phyloP scores from a whole-genome alignment of 2,888 invertebrate genomes.

The Teleogryllus oceanicus region DNA sequence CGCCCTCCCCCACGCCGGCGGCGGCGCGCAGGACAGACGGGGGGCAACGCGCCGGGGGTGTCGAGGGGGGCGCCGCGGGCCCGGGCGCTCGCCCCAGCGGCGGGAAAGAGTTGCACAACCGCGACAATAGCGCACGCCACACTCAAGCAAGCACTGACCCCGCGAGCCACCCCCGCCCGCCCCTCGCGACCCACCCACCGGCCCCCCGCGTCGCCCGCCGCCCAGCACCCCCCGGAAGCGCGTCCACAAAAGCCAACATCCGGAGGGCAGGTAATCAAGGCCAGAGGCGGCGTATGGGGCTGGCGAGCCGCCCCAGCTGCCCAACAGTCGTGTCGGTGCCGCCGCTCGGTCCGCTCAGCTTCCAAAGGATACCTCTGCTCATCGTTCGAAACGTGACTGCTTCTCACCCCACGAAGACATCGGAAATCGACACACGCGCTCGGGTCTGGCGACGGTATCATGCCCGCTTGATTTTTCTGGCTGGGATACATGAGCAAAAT shows the following conservation, averaged over 20 bases:
- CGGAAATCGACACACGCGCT: not conserved
- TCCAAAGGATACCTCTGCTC: not conserved
- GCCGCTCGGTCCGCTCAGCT: not conserved
- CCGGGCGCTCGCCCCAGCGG: not conserved
- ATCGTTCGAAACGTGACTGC: not conserved
- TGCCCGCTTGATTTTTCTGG: conserved; percentile 28
- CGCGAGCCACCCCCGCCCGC: not conserved
- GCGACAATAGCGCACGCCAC: conserved; percentile 18
- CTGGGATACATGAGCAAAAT: conserved; percentile 50
- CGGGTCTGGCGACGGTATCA: conserved; percentile 24
- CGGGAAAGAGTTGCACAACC: not conserved
- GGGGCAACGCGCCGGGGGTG: not conserved
- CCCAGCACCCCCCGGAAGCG: conserved; percentile 46
- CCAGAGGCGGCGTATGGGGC: conserved; percentile 22
- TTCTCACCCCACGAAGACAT: not conserved
- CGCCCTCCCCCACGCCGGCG: not conserved
- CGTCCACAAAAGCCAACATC: conserved; percentile 48
- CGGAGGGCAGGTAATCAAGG: conserved; percentile 40
- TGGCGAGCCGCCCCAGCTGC: conserved; percentile 7
- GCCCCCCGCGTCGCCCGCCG: not conserved
- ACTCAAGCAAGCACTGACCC: conserved; percentile 4
- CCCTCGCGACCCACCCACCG: not conserved
- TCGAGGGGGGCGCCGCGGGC: not conserved
- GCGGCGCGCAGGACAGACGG: not conserved
- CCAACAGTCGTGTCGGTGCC: conserved; percentile 7